Base-by-base conservation (phyloP, 1,140 invertebrate genomes). In the Macrosteles quadrilineatus region DNA sequence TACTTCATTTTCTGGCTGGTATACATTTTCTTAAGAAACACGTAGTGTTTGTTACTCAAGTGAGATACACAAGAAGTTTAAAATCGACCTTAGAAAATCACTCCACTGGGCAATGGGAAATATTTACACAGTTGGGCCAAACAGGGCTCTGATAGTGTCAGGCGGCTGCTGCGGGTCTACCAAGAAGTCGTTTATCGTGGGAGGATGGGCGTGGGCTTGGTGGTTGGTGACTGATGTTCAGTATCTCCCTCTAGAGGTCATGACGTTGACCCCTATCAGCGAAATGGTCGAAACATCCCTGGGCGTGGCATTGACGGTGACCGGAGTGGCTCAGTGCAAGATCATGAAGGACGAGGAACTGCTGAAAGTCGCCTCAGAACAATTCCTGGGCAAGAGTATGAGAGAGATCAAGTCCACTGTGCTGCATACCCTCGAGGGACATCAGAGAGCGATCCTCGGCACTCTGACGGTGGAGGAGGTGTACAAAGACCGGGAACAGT, bases 391-490 rank as follows among this genome's bases (percentile, higher is more conserved):
- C 1, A 98, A 98, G 81, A 85, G 85, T 70, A 89, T 93, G 43
- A 88, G 91, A 74, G 93, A 98, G 79, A 92, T 98, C 77, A 95
- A 96, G 79, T 86, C 86, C 75, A 97, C 97, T 19, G 91, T 98
- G 72, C 84, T 97, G 63, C 95, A 97, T 76, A 98, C 96, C 0
- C 81, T 98, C n/a, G 96, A 98, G 77, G 97, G 97, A 47, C 96
- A 98, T 83, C 85, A 98, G 64, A 86, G 96, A 79, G 96, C 96
- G 40, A 98, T 98, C 82, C 85, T 98, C 63, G 95, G 96, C 84
- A 98, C 96, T 73, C 88, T 98, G 82, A 96, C 95, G 81, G 96
- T 98, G 73, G 96, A 98, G 87, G 95, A 97, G 83, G 93, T 98
- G 29, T 98, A 97, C 84, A 93, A 95, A 82, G 96, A 98, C 84